Evolutionary conservation across 2,797 vertebrate genomes (phyloP), one percentile per base, ranked within the genome.

Genomic region (Phaenicophaeus curvirostris): DNA sequence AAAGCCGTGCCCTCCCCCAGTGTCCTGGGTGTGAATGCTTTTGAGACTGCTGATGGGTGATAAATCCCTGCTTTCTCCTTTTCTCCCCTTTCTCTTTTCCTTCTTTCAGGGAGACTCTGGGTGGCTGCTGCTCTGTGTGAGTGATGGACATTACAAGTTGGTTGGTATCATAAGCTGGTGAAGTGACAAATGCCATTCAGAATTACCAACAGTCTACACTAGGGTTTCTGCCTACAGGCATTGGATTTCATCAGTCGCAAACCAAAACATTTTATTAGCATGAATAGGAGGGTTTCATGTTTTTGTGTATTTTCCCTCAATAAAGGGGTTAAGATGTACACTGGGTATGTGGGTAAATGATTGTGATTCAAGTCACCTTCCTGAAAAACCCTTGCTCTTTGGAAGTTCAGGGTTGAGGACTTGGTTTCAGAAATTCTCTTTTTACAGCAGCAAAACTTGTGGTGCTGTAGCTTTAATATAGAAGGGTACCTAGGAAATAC

Each of bases 181-280:
- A 54, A 83, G 68, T 50, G 75, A 74, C 25, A 67, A 53, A 5
- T 94, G 84, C 62, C 31, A 71, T 62, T 62, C 42, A 13, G 25
- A 46, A 0, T 54, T 73, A 42, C 86, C 90, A 18, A 30, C 39
- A 15, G 62, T 85, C 37, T 92, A 78, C 41, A 81, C n/a, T 16
- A 54, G 51, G 31, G 39, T 94, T 76, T 94, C 95, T 85, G 59
- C 67, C 28, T 93, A 63, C 24, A 72, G 42, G 41, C 61, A 24
- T 16, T 94, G 86, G 91, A 91, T 96, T 80, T 55, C 63, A 58
- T 61, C 72, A 57, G 57, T 82, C 66, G 82, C 54, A 67, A 62
- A 37, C 17, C 37, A 89, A 85, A 75, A 85, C 3, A 12, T 23
- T 20, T 79, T 27, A 85, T 82, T 73, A 33, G 68, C 15, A 6